Percentiles rank a stretch among this genome's conserved stretches.
These are phyloP conservation scores for Eurytoma adleriae DNA, from an alignment of 2,888 invertebrate species.

Conservation along the genomic window DNA sequence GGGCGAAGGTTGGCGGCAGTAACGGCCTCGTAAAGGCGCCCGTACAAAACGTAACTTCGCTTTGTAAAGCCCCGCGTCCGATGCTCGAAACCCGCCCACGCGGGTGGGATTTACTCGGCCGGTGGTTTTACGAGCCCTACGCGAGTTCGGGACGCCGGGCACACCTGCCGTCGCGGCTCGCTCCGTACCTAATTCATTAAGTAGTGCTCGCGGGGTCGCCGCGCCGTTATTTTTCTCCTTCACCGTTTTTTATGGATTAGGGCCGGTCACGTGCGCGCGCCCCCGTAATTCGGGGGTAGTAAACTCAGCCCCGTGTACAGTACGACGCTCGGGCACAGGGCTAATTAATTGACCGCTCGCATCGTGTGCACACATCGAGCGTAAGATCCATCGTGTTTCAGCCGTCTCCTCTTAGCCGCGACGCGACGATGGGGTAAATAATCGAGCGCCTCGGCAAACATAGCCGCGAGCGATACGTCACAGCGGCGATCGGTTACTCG, in stretches of 20 bases:
- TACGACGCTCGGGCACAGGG: too few species aligned
- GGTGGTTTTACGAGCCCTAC: conserved; percentile 12
- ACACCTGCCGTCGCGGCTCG: too few species aligned
- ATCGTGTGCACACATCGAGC: too few species aligned
- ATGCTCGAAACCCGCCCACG: too few species aligned
- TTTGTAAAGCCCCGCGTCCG: not conserved
- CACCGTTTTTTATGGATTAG: too few species aligned
- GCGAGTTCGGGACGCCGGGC: not conserved
- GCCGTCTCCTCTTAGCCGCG: too few species aligned
- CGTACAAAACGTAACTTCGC: not conserved
- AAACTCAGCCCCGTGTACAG: not conserved
- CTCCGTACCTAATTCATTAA: too few species aligned
- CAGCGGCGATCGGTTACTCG: not conserved
- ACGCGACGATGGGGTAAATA: not conserved
- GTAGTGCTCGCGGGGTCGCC: too few species aligned
- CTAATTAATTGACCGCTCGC: too few species aligned
- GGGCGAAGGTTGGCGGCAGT: not conserved
- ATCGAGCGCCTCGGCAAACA: too few species aligned
- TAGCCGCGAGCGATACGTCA: not conserved
- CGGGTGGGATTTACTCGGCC: not conserved
- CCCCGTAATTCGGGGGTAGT: not conserved
- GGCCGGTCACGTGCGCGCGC: not conserved
- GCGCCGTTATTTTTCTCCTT: too few species aligned
- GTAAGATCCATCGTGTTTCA: not conserved
- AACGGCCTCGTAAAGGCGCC: not conserved